phyloP scores from a whole-genome alignment of 1,140 invertebrate species.

The Papilio machaon region DNA sequence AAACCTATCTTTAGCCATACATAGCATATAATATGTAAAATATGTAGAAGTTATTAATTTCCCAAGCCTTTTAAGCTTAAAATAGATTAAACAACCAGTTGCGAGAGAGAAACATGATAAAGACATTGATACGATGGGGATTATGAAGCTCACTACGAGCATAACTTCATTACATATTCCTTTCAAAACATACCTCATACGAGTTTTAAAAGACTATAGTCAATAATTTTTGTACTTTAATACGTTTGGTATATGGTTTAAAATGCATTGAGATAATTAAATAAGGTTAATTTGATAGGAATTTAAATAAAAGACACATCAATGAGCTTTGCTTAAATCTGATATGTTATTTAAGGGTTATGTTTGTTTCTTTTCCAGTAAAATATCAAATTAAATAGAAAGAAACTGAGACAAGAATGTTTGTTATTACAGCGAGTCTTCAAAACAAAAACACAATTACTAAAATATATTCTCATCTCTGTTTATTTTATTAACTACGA shows the following conservation, averaged over 20 bases:
- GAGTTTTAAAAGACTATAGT: not conserved
- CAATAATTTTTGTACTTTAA: not conserved
- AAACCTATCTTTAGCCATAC: not conserved
- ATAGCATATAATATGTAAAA: not conserved
- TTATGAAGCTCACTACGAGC: constrained; percentile 26
- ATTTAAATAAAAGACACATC: constrained; percentile 16
- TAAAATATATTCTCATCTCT: no score
- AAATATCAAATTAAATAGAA: not conserved
- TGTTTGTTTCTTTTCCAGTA: not conserved
- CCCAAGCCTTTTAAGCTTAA: not conserved
- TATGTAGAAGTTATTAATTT: not conserved
- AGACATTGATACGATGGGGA: constrained; percentile 23
- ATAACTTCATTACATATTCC: constrained; percentile 29
- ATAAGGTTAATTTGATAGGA: constrained; percentile 4
- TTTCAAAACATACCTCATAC: constrained; percentile 15
- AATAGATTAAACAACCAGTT: not conserved
- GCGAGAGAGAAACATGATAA: constrained; percentile 30
- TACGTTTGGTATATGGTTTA: not conserved
- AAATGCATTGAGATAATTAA: not conserved
- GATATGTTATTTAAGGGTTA: not conserved
- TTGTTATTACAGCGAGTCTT: no score
- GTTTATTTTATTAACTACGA: no score
- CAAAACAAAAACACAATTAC: not conserved
- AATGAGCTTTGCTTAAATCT: not conserved
- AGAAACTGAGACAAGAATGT: not conserved